Conservation (phyloP, 2,888 invertebrate genomes). For the Bibio marci region DNA sequence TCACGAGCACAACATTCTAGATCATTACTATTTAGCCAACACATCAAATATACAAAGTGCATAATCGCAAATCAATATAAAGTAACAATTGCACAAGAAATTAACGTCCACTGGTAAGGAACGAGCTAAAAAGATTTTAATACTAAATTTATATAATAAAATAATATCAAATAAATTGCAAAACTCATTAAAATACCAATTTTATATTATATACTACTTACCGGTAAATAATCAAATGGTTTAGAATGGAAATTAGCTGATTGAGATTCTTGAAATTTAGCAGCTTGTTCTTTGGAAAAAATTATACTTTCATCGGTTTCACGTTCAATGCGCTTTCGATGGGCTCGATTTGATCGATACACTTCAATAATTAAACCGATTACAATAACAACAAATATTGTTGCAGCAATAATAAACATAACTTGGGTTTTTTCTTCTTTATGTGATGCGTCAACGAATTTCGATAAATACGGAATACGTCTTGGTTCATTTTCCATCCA, state of each 20-base stretch:
- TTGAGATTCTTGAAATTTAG: slow-evolving; percentile 44
- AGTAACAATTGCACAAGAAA: no score
- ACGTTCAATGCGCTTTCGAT: slow-evolving; percentile 52
- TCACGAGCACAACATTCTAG: no score
- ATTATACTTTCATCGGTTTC: slow-evolving; percentile 61
- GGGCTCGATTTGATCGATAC: slow-evolving; percentile 57
- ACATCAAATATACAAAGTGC: no score
- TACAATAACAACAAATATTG: slow-evolving; percentile 53
- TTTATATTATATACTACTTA: slow-evolving; percentile 16
- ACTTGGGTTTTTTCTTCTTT: slow-evolving; percentile 69
- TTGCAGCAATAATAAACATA: slow-evolving; percentile 60
- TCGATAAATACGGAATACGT: slow-evolving; percentile 54
- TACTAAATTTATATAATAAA: slow-evolving; percentile 1
- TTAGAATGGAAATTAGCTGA: slow-evolving; percentile 20
- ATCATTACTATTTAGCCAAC: no score
- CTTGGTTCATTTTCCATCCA: slow-evolving; percentile 77
- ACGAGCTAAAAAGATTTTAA: neutral
- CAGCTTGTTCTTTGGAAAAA: slow-evolving; percentile 55
- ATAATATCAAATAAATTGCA: neutral
- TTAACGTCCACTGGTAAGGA: neutral
- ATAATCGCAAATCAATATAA: no score
- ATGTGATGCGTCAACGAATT: slow-evolving; percentile 52
- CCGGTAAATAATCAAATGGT: slow-evolving; percentile 35
- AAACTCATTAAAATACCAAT: neutral
- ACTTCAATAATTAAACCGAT: slow-evolving; percentile 55